Base-by-base conservation (phyloP, 2,888 invertebrate species). In the Temnothorax ravouxi region DNA sequence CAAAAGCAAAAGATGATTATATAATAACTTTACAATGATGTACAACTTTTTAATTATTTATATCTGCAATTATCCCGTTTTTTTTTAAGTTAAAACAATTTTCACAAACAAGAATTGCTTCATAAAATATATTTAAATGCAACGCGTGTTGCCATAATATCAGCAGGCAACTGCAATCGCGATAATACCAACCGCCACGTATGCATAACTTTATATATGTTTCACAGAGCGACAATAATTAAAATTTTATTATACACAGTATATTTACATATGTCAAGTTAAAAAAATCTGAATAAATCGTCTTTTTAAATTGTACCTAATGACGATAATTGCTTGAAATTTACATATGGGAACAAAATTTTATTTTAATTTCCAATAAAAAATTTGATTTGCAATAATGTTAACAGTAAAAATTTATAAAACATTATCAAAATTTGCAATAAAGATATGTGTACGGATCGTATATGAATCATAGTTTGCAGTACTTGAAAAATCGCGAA, bases 161-260 rank as follows among this genome's bases (percentile, higher is more conserved):
- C 59, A 25, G 72, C 18, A 59, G 79, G 79, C 74, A 80, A 80
- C 59, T 72, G 59, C 79, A 80, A 38, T 80, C 79, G 38, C 59
- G 47, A 72, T 72, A 72, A 47, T 80, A 80, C 74, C 79, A 80
- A 72, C 79, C 13, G 79, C 59, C 21, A 80, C 34, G 4, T 59
- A 18, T 11, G 15, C 34, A 44, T 11, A 25, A 9, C 0, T 47
- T 67, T 18, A 79, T 56, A 79, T 15, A 56, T 56, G 18, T 47
- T 59, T 44, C 6, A 6, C 25, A 15, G 21, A 71, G 6, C 9
- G 3, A 38, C 9, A 29, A 50, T 25, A 38, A 38, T 54, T 41
- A 25, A 72, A 41, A 41, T 56, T 54, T 25, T 72, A 21, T 54
- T 71, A 56, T 11, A 56, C 25, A 11, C 11, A 41, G 15, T 29